phyloP scores from a whole-genome alignment of 2,113 vertebrate genomes.

The Rhinolophus sinicus region DNA sequence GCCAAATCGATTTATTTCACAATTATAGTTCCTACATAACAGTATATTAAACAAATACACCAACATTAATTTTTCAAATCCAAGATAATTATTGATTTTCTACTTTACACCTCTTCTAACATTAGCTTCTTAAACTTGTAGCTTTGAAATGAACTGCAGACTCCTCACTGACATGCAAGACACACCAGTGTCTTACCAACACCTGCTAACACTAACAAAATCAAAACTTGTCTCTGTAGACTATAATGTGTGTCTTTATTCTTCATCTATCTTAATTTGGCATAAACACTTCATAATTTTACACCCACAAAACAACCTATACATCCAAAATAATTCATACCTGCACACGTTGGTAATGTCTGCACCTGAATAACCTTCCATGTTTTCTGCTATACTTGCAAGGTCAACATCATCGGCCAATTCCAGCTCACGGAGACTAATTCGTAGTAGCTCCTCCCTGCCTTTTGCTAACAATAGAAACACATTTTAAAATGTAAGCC shows the following conservation, averaged over 20 bases:
- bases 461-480: slow-evolving; percentile 90
- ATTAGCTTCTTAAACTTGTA: neutral
- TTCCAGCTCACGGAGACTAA: slow-evolving; percentile 96
- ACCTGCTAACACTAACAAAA: neutral
- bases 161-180: neutral
- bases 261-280: slow-evolving; percentile 3
- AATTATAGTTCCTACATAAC: neutral
- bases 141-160: slow-evolving; percentile 36
- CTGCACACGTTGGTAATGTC: slow-evolving; percentile 99
- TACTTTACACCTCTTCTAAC: neutral
- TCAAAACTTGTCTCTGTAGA: neutral
- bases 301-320: neutral
- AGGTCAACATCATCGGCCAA: slow-evolving; percentile 94
- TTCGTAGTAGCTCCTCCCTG: slow-evolving; percentile 94
- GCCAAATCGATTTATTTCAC: neutral
- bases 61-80: neutral
- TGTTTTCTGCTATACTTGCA: slow-evolving; percentile 94
- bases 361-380: slow-evolving; percentile 98
- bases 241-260: neutral
- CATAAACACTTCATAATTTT: neutral
- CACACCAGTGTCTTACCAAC: neutral
- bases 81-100: neutral
- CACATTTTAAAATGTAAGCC: slow-evolving; percentile 53
- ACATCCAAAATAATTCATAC: slow-evolving; percentile 81
- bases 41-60: neutral